These are phyloP conservation scores for Caerostris extrusa DNA, from an alignment of 1,140 invertebrate genomes.

Conservation along the genomic window DNA sequence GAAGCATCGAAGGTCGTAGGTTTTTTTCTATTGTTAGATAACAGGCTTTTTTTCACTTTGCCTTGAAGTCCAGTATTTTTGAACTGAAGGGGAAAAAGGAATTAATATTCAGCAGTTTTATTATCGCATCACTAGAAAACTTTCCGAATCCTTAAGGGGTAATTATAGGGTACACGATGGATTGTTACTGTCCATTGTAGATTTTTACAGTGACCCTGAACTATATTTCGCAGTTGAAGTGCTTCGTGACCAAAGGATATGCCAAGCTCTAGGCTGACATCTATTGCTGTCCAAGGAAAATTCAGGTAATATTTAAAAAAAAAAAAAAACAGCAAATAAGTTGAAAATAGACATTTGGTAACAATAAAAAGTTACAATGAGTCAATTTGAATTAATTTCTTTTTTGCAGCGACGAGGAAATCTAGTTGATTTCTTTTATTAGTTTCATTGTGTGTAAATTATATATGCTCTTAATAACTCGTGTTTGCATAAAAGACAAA, in stretches of 20 bases:
- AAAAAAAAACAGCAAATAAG: not conserved
- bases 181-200: conserved; percentile 50
- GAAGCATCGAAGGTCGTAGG: not conserved
- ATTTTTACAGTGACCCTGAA: conserved; percentile 54
- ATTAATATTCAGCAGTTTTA: conserved; percentile 69
- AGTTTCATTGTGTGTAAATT: too few relatives aligned
- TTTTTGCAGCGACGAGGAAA: too few relatives aligned
- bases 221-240: conserved; percentile 49
- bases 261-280: conserved; percentile 3
- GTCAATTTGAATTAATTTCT: not conserved
- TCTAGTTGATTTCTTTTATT: too few relatives aligned
- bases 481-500: too few relatives aligned
- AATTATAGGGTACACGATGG: conserved; percentile 47
- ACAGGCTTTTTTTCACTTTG: not conserved
- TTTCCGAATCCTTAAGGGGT: conserved; percentile 42
- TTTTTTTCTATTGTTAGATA: not conserved
- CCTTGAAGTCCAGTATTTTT: conserved; percentile 7
- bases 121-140: conserved; percentile 42
- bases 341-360: not conserved
- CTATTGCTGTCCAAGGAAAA: not conserved
- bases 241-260: conserved; percentile 35
- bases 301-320: not conserved
- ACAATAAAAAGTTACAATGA: not conserved
- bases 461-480: too few relatives aligned
- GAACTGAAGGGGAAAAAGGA: conserved; percentile 19